phyloP scores from a whole-genome alignment of 1,140 invertebrate species.

The Drosophila azteca region DNA sequence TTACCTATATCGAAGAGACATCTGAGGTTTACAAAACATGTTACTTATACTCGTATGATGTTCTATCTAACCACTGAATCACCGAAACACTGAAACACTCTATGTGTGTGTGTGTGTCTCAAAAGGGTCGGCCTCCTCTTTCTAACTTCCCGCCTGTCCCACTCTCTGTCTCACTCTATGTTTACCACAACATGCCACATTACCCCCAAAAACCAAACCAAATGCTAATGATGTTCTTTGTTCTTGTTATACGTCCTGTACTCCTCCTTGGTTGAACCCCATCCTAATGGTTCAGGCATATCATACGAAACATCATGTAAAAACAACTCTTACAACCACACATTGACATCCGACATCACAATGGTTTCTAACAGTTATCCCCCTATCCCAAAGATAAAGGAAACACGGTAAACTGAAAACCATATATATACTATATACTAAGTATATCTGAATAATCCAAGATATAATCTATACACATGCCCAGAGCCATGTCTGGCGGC shows the following conservation, averaged over 20 bases:
- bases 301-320: conserved; percentile 51
- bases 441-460: conserved; percentile 29
- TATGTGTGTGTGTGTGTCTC: conserved; percentile 39
- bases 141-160: conserved; percentile 59
- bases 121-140: conserved; percentile 27
- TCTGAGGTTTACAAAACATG: conserved; percentile 88
- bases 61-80: conserved; percentile 30
- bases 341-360: conserved; percentile 40
- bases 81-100: conserved; percentile 45
- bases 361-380: conserved; percentile 55
- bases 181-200: conserved; percentile 59
- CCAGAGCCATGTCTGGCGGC: conserved; percentile 20
- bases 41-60: conserved; percentile 22
- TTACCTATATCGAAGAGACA: conserved; percentile 95
- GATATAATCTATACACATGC: conserved; percentile 23
- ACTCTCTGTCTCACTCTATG: conserved; percentile 39
- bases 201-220: conserved; percentile 26
- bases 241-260: conserved; percentile 33
- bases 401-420: conserved; percentile 56
- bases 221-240: conserved; percentile 41
- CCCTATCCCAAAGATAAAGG: conserved; percentile 11
- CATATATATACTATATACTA: conserved; percentile 22
- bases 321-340: conserved; percentile 35
- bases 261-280: conserved; percentile 49
- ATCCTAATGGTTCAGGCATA: conserved; percentile 71